Evolutionary conservation across 1,140 invertebrate genomes (phyloP), one percentile per base, ranked within the genome.

Genomic region (Venturia canescens): DNA sequence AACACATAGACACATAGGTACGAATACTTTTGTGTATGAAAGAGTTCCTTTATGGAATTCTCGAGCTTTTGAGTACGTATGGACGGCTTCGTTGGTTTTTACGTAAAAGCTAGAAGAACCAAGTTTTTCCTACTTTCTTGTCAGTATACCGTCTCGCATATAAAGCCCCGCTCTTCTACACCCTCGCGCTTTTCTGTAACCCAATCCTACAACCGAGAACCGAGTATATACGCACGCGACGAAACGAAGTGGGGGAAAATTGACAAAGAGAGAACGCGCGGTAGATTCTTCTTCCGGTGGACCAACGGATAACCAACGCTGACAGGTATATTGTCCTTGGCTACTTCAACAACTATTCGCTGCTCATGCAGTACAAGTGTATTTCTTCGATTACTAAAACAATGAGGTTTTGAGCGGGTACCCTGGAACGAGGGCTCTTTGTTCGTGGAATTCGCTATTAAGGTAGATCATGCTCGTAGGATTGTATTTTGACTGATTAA

Each of bases 31-130:
- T 44, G 38, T 44, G 38, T 11, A 13, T 18, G 31, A 18, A 70
- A 67, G 67, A 70, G 67, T 70, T 70, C 38, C 29, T 34, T 5
- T 16, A 34, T 38, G 18, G 29, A 70, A 38, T 70, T 16, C 31
- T 18, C 67, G 38, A 44, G 38, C 38, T 44, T 44, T 44, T 44
- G 3, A 44, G 11, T 44, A 44, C 38, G 38, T 3, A 44, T 44
- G 38, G 38, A 44, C 38, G 38, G 70, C 50, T 72, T 48, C 70
- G 70, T 72, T 31, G 70, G 38, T 57, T 72, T 72, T 72, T 38
- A 38, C 70, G 34, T 57, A 72, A 78, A 76, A 76, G 44, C 75
- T 1, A 57, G 77, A 23, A 75, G 75, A 83, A 76, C 50, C 77
- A 21, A 67, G 53, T 50, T 72, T 53, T 80, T 76, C 63, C 27